Evolutionary conservation across 2,797 vertebrate species (phyloP), one percentile per base, ranked within the genome.

Genomic region (Nannoperca australis): DNA sequence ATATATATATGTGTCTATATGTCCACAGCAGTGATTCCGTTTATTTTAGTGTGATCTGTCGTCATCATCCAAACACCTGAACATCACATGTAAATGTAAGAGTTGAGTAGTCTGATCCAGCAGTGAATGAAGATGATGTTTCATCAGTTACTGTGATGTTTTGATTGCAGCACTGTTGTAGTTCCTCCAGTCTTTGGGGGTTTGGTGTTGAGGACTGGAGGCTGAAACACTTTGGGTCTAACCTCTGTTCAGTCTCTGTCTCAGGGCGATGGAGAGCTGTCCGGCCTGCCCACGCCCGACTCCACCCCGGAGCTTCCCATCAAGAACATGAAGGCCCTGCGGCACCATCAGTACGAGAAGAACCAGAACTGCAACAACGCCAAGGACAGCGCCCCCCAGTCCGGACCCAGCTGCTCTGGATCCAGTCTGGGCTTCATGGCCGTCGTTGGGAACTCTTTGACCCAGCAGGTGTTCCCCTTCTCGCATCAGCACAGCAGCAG

Each of bases 251-350:
- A 84, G 86, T 85, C 80, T 78, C 78, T 90, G 49, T 90, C 94
- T n/a, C 88, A 93, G 90, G 81, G 18, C 1, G 92, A 92, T 0
- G 91, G 89, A 0, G 95, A 97, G 73, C 89, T 95, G 34, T 95
- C 95, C 0, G 94, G 94, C 24, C 85, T 97, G 75, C 96, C 96
- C 38, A 97, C 96, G 0, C 96, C 96, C 0, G 96, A 96, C 59
- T 95, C 95, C 59, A 96, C 96, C 5, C 95, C 97, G 0, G 95
- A 97, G 85, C 91, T 96, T 14, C 95, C 95, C 0, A 87, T 93
- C 85, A 97, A 95, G 88, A 95, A 87, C 84, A 90, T 94, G 66
- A 95, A 92, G 64, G 78, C 92, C 3, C 85, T 94, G 49, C 88
- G 78, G 42, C 86, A 85, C 13, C 91, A 90, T 20, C 95, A 95